Evolutionary conservation across 2,797 vertebrate genomes (phyloP), one percentile per base, ranked within the genome.

Genomic region (Catostomus latipinnis): DNA sequence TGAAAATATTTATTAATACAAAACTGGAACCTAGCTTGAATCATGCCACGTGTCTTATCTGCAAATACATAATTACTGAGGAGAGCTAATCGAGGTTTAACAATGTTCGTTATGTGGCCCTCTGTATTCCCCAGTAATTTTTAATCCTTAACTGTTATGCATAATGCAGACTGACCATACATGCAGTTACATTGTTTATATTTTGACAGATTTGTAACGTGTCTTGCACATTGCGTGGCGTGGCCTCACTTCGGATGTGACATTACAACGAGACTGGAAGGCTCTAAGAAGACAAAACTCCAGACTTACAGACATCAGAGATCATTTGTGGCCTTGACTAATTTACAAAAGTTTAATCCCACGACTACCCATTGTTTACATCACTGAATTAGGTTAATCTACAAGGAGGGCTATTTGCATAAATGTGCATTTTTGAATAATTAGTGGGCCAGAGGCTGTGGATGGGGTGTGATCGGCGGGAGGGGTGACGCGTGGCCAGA

Each of bases 391-490:
- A 93, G 93, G 93, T 94, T 93, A 94, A 94, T 94, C 92, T 94
- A 90, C 73, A 82, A 66, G 13, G 13, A 46, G 16, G 12, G 6
- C 46, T 76, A 90, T 94, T 93, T 93, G 89, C 90, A 94, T 93
- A 93, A 92, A 94, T 91, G 90, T 93, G 92, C 90, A 92, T 93
- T 92, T 93, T 93, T 92, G 88, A 91, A 93, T 93, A 94, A 93
- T 94, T 92, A 92, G 89, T 92, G 91, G 90, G 89, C 80, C 90
- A 90, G 73, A 73, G 78, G 76, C 77, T 69, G 73, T 52, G 70
- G 85, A 71, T 71, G 66, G 71, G 75, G 13, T 8, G 67, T 82
- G 61, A 81, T 61, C n/a, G 81, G 63, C 48, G 60, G 78, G 78
- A n/a, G 70, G 75, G 8, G 62, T 53, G 84, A 87, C 87, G 89